Conservation (phyloP, 1,140 invertebrate genomes). For the Coelopa frigida region DNA sequence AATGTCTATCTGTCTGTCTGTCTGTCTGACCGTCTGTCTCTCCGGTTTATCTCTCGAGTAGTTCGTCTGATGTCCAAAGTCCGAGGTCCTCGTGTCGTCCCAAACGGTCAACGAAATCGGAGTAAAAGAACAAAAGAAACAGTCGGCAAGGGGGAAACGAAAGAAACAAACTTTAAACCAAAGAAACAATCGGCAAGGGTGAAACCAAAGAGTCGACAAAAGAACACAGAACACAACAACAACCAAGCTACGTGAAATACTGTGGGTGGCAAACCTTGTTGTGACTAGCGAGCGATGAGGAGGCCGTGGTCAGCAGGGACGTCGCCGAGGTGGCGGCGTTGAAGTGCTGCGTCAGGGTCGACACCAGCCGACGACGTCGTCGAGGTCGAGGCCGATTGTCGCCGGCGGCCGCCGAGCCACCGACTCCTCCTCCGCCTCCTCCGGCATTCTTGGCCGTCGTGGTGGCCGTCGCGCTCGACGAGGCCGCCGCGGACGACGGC, state of each 20-base stretch:
- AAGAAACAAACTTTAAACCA: not conserved
- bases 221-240: not conserved
- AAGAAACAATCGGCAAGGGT: not conserved
- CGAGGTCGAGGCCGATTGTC: conserved; percentile 18
- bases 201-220: not conserved
- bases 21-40: too few relatives aligned
- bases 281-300: conserved; percentile 20
- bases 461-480: conserved; percentile 28
- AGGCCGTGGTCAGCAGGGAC: conserved; percentile 18
- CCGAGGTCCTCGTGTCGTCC: too few relatives aligned
- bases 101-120: too few relatives aligned
- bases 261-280: conserved; percentile 34
- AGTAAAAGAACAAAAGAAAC: not conserved
- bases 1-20: too few relatives aligned
- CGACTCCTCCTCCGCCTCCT: not conserved
- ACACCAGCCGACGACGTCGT: conserved; percentile 23
- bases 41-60: too few relatives aligned
- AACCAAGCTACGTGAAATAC: not conserved
- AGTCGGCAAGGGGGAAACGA: too few relatives aligned
- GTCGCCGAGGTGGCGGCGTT: conserved; percentile 27
- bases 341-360: conserved; percentile 39
- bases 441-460: conserved; percentile 20
- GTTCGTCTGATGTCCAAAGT: too few relatives aligned
- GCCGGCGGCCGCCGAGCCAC: conserved; percentile 5
- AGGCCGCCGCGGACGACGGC: conserved; percentile 7